Evolutionary conservation across 2,797 vertebrate species (phyloP).

Genomic region (Prunella strophiata): DNA sequence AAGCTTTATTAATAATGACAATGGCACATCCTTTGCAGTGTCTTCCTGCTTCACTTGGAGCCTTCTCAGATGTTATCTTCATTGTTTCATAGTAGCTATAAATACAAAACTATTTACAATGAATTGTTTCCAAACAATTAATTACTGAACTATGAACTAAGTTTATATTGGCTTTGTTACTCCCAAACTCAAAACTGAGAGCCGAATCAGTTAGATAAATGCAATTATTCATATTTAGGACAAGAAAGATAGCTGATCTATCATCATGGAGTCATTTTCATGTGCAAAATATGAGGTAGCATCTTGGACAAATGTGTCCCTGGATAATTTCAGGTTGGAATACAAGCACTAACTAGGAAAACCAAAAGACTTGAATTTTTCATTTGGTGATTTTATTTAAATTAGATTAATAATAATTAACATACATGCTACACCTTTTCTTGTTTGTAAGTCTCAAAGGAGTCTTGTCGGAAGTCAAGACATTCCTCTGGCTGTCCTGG

Average conservation of each 20-base stretch:
- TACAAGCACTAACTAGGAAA: background rate
- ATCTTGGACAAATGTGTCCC: background rate
- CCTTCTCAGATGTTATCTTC: constrained; percentile 62
- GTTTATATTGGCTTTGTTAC: constrained; percentile 22
- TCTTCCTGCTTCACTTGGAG: constrained; percentile 67
- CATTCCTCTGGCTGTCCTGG: no score
- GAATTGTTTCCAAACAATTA: constrained; percentile 51
- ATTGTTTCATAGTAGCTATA: constrained; percentile 61
- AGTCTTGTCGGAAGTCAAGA: background rate
- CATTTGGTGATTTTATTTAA: background rate
- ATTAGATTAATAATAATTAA: background rate
- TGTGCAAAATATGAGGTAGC: background rate
- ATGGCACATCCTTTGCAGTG: constrained; percentile 41
- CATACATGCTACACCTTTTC: background rate
- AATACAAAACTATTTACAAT: constrained; percentile 49
- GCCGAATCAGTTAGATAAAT: background rate
- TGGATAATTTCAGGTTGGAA: background rate
- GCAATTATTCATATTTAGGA: background rate
- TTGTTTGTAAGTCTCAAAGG: background rate
- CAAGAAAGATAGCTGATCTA: background rate
- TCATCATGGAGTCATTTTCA: background rate
- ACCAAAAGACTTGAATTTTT: background rate
- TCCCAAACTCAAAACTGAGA: background rate
- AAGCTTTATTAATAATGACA: constrained; percentile 58
- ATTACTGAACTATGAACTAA: constrained; percentile 35